phyloP scores from a whole-genome alignment of 92 coral and sea anemone species.

The Zoanthus gigantus region DNA sequence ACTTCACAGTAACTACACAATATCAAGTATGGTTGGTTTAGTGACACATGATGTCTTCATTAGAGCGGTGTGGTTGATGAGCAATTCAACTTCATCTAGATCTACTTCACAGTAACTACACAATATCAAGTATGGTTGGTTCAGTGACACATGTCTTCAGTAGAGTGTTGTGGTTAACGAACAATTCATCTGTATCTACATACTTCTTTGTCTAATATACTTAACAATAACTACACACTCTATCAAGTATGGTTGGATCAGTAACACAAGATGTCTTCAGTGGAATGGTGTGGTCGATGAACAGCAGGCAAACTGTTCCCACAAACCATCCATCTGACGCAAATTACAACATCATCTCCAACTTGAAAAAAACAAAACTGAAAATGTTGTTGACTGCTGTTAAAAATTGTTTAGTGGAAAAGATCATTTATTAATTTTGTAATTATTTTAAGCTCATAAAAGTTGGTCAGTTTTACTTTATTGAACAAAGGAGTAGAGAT shows the following conservation, averaged over 20 bases:
- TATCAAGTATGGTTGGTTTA: too few species aligned
- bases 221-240: neutral
- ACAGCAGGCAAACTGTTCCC: conserved; percentile 72
- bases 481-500: too few species aligned
- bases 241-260: conserved; percentile 53
- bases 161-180: too few species aligned
- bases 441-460: too few species aligned
- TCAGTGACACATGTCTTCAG: neutral
- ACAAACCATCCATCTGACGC: conserved; percentile 68
- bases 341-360: conserved; percentile 71
- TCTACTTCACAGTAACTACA: too few species aligned
- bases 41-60: neutral
- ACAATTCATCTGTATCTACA: too few species aligned
- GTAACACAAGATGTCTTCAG: conserved; percentile 65
- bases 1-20: neutral
- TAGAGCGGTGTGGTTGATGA: too few species aligned
- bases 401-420: too few species aligned
- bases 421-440: too few species aligned
- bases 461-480: too few species aligned
- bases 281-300: conserved; percentile 62
- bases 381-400: neutral
- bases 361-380: neutral
- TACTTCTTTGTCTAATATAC: too few species aligned
- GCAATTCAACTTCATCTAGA: too few species aligned
- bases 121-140: neutral